Base-by-base conservation (phyloP, 2,888 invertebrate species). In the Dryocosmus kuriphilus region DNA sequence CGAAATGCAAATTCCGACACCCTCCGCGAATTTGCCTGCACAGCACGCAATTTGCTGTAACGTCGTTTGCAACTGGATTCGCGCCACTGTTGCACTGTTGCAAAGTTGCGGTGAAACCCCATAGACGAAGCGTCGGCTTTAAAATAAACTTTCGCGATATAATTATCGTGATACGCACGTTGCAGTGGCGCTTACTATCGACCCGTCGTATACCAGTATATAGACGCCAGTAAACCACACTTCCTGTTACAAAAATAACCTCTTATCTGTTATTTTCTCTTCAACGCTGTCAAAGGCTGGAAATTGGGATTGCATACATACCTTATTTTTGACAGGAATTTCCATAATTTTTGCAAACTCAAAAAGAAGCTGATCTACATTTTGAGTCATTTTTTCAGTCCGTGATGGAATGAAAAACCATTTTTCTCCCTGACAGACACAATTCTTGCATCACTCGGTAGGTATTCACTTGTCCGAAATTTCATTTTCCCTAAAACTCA, bases 101-200 rank as follows among this genome's bases (percentile, higher is more conserved):
- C 51, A 71, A 71, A 55, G 51, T 71, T 55, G 71, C 71, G 51
- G 71, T 46, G 46, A 46, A 6, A 32, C 51, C 51, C 51, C 32
- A 32, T n/a, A 51, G 71, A 51, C 51, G 32, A 71, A 71, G 71
- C 51, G 51, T 51, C 71, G 71, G 51, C 71, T 55, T 71, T 71
- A 71, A 71, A 71, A 71, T 55, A 71, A 71, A 71, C 71, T 71
- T 71, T 55, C 30, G 30, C 11, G 51, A 71, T 71, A 71, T 71
- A 71, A 71, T 71, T 71, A 71, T 55, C 71, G 71, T 71, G 71
- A 71, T 71, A 71, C 51, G 71, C 71, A 71, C 27, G 51, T 51
- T 71, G 51, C 71, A 51, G 51, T 71, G 51, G 51, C 51, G 51
- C 30, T 32, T 71, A 30, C 51, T 71, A 51, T 71, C 71, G 71